Conservation (phyloP, 1,140 invertebrate genomes). For the Proales similis region DNA sequence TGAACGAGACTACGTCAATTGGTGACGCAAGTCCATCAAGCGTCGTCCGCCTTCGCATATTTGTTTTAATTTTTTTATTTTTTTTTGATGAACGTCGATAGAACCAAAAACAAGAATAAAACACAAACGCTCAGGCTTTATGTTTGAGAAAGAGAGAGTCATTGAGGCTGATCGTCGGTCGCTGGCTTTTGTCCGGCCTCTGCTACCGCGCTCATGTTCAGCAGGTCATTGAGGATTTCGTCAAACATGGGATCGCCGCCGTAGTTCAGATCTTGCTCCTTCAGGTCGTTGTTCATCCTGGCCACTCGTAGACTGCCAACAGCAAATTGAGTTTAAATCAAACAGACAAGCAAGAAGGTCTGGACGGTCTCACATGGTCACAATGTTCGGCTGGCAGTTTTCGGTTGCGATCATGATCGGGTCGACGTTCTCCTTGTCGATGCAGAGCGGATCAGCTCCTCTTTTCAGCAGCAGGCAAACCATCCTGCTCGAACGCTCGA, state of each 20-base stretch:
- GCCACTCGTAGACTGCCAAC: conserved; percentile 20
- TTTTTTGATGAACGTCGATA: no score
- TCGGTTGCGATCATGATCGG: conserved; percentile 37
- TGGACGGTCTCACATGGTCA: conserved; percentile 16
- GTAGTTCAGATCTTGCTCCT: conserved; percentile 30
- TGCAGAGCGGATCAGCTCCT: conserved; percentile 32
- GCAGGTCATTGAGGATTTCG: conserved; percentile 34
- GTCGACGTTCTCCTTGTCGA: conserved; percentile 25
- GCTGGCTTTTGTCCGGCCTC: no score
- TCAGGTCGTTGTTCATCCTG: conserved; percentile 36
- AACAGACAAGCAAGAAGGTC: no score
- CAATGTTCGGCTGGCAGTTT: conserved; percentile 34
- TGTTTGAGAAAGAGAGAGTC: no score
- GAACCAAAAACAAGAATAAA: no score
- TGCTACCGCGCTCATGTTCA: no score
- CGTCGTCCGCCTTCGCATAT: no score
- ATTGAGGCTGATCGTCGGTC: no score
- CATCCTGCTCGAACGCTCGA: neutral
- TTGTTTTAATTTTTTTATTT: no score
- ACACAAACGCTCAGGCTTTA: no score
- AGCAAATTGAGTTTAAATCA: neutral
- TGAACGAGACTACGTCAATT: no score
- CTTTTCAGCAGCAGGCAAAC: conserved; percentile 27
- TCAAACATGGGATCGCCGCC: conserved; percentile 37
- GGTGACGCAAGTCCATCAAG: no score